A percentile compares a stretch with the other conserved stretches of the same genome.
These are phyloP conservation scores for Sapayoa aenigma DNA, from an alignment of 2,113 vertebrate genomes.

Conservation along the genomic window DNA sequence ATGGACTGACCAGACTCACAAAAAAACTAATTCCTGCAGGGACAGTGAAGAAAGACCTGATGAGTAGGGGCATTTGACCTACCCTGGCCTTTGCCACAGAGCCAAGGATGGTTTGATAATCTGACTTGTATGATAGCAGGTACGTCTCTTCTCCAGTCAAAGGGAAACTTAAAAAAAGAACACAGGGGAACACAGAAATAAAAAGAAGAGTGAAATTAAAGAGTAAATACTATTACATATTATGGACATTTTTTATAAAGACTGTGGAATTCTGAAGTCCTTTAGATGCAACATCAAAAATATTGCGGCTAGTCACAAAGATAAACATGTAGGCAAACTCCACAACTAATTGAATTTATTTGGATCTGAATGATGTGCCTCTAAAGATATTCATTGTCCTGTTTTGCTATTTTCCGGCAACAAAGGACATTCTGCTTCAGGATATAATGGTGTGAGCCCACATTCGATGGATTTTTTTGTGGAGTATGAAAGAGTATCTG, in stretches of 20 bases:
- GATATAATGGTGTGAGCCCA: neutral
- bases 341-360: slow-evolving; percentile 25
- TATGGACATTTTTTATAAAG: neutral
- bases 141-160: neutral
- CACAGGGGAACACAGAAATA: neutral
- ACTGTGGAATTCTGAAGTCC: neutral
- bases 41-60: neutral
- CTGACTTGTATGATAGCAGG: neutral
- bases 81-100: neutral
- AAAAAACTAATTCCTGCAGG: neutral
- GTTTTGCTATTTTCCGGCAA: slow-evolving; percentile 9
- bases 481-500: neutral
- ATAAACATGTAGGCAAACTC: neutral
- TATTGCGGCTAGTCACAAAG: neutral
- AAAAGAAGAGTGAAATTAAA: neutral
- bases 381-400: neutral
- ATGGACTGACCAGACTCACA: neutral
- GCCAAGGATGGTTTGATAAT: neutral
- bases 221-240: neutral
- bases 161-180: neutral
- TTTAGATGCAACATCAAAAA: neutral
- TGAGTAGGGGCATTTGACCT: rapidly evolving
- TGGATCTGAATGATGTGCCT: neutral
- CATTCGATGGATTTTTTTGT: neutral
- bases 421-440: neutral